Conservation (phyloP, 2,888 invertebrate species). For the Ernsta delagoae region DNA sequence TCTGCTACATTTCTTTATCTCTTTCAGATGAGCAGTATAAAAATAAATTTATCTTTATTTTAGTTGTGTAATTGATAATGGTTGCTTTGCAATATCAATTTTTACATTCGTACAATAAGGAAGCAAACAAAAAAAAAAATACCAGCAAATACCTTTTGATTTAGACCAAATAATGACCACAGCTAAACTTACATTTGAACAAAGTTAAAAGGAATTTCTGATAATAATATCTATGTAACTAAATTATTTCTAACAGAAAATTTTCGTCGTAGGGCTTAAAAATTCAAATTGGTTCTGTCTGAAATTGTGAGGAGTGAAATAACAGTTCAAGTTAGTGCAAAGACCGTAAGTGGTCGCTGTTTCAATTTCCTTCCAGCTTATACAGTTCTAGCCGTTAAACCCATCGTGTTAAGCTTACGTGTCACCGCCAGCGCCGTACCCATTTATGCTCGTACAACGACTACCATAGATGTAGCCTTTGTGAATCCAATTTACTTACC, state of each 20-base stretch:
- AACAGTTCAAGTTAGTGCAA: background rate
- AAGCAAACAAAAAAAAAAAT: too few relatives aligned
- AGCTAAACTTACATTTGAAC: too few relatives aligned
- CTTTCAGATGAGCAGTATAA: background rate
- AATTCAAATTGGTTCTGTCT: background rate
- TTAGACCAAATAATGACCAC: too few relatives aligned
- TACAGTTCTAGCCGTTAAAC: constrained; percentile 29
- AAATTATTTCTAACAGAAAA: background rate
- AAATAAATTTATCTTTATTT: too few relatives aligned
- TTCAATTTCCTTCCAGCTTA: constrained; percentile 33
- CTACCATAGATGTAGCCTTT: constrained; percentile 20
- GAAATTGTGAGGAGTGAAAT: background rate
- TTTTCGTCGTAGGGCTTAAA: background rate
- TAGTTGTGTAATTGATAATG: too few relatives aligned
- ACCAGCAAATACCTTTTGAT: too few relatives aligned
- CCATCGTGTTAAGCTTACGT: constrained; percentile 23
- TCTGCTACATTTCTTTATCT: background rate
- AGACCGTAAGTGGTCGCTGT: constrained; percentile 10
- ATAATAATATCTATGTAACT: background rate
- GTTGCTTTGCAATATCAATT: too few relatives aligned
- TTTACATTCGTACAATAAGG: too few relatives aligned
- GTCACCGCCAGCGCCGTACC: constrained; percentile 31
- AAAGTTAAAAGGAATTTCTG: too few relatives aligned
- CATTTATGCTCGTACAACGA: constrained; percentile 28
- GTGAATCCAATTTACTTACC: constrained; percentile 47